Base-by-base conservation (phyloP, 1,140 invertebrate species). In the Sarcophaga bullata region DNA sequence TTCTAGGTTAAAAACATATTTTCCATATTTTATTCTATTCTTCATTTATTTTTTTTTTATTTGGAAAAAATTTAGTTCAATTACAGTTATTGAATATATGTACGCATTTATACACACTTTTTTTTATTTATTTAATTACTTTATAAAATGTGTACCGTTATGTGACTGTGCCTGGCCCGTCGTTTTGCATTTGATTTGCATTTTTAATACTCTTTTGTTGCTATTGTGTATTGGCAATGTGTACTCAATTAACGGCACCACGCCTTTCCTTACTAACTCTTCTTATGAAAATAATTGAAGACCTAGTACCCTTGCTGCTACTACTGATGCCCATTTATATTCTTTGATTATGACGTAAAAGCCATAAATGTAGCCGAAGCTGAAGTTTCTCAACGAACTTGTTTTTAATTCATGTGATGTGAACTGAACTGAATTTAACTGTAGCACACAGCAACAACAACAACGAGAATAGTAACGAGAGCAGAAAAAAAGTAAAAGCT, bases 301-400 rank as follows among this genome's bases (percentile, higher is more conserved):
- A 37, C 1, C 25, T 37, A 4, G 25, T 37, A 4, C 25, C 15
- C 13, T 58, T 58, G 1, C 15, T n/a, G 7, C 0, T 37, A 37
- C 25, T 37, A 37, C 25, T 37, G 25, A 37, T 37, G 17, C n/a
- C n/a, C 8, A 68, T n/a, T 37, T 62, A 8, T 68, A 19, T 68
- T 25, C 62, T 68, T 68, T 68, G 62, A 68, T 68, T 68, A 10
- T 68, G 62, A 68, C 62, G 62, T 68, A 68, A 68, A 68, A 68
- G 62, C 62, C 17, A 25, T 19, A 68, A 68, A 68, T 68, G 17
- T 68, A 25, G 62, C 62, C 62, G 17, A 25, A 50, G 73, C 47
- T 47, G 8, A 19, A 73, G 8, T 19, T 78, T 78, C 48, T 17
- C n/a, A 19, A 11, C 78, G 78, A 47, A 46, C 11, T 47, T 54